A percentile compares a stretch with the other conserved stretches of the same genome.
Evolutionary conservation across 2,888 invertebrate genomes (phyloP).

Genomic region (Archips xylosteana): DNA sequence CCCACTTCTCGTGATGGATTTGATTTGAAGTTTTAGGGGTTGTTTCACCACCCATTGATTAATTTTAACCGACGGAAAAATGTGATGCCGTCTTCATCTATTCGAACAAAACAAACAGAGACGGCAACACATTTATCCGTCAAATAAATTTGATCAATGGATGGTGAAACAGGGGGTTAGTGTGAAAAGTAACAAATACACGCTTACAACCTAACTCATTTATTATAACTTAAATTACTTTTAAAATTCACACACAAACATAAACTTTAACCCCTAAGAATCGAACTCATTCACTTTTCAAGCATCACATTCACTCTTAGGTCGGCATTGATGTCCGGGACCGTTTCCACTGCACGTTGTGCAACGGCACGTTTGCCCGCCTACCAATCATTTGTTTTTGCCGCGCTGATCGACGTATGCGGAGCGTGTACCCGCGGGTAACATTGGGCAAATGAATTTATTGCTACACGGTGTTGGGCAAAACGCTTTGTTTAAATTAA

Average conservation of each 20-base stretch:
- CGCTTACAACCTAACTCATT: not conserved
- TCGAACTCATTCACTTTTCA: slow-evolving; percentile 2
- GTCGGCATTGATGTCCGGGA: slow-evolving; percentile 22
- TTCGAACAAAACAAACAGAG: too few species aligned
- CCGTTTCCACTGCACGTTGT: slow-evolving; percentile 50
- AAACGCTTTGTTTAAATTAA: slow-evolving; percentile 23
- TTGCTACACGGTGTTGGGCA: slow-evolving; percentile 22
- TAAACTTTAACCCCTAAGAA: slow-evolving; percentile 10
- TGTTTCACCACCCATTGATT: too few species aligned
- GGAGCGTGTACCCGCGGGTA: slow-evolving; percentile 33
- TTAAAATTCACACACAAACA: not conserved
- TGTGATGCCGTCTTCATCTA: too few species aligned
- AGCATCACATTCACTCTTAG: slow-evolving; percentile 9
- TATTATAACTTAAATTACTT: too few species aligned
- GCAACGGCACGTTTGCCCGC: slow-evolving; percentile 14
- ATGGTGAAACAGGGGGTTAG: too few species aligned
- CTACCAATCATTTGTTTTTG: slow-evolving; percentile 17
- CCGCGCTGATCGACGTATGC: slow-evolving; percentile 33
- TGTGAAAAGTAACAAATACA: too few species aligned
- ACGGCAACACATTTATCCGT: too few species aligned
- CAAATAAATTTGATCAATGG: too few species aligned
- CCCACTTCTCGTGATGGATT: too few species aligned
- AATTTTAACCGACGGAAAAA: too few species aligned
- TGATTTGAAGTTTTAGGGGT: too few species aligned
- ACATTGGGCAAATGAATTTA: slow-evolving; percentile 19